Percentiles rank a stretch among this genome's conserved stretches.
These are phyloP conservation scores for Atherinomorus stipes DNA, from an alignment of 2,113 vertebrate genomes.

Conservation along the genomic window DNA sequence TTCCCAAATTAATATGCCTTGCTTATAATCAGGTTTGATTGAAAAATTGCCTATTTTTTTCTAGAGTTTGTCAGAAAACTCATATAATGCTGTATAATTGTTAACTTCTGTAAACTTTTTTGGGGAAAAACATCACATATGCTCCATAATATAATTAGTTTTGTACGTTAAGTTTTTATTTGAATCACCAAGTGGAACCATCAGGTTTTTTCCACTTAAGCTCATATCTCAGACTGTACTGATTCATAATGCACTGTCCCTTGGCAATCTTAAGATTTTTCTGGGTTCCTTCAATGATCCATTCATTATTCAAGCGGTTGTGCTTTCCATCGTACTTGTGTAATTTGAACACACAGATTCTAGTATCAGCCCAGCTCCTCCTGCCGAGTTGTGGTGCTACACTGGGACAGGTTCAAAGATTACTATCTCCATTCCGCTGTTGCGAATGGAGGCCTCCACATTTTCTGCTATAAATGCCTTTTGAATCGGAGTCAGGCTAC, in stretches of 20 bases:
- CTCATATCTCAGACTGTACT: neutral
- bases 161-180: too few species aligned
- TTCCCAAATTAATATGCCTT: conserved; percentile 8
- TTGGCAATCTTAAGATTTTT: conserved; percentile 8
- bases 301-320: neutral
- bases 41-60: neutral
- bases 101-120: neutral
- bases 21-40: neutral
- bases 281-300: conserved; percentile 9
- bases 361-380: conserved; percentile 3
- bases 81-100: conserved; percentile 10
- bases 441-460: conserved; percentile 31
- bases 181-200: too few species aligned
- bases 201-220: too few species aligned
- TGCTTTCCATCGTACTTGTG: conserved; percentile 39
- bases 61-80: neutral
- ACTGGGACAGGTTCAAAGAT: conserved; percentile 41
- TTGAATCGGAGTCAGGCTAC: conserved; percentile 38
- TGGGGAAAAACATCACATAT: too few species aligned
- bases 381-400: conserved; percentile 21
- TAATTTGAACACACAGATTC: conserved; percentile 41
- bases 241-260: conserved; percentile 13
- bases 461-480: conserved; percentile 32
- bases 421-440: conserved; percentile 6
- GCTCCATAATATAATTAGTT: too few species aligned